Evolutionary conservation across 2,888 invertebrate species (phyloP), one percentile per base, ranked within the genome.

Genomic region (Trichopoda pennipes): DNA sequence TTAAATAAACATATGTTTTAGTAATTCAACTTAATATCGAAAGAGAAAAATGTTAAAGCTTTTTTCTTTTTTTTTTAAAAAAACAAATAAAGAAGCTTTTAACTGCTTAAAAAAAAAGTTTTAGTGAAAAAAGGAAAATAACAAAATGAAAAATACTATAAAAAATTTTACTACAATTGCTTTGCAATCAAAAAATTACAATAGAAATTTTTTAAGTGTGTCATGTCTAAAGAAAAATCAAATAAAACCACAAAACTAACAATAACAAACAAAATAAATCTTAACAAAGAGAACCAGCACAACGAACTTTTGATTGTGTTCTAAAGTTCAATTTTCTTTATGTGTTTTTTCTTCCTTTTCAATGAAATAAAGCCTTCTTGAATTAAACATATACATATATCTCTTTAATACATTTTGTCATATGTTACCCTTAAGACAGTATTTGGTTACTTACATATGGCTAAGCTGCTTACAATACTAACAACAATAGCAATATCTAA

Each of bases 361-460:
- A 16, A 10, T n/a, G 1, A 9, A 14, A 53, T 14, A 64, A 53
- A 47, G 38, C 35, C 47, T 55, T 21, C 19, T 53, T 19, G 19
- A 17, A 17, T 63, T 63, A 63, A 53, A 76, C 8, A 51, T 21
- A 49, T 6, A 3, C 2, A 56, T 23, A 66, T 14, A 47, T 16
- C 8, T 63, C 16, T 42, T 44, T 44, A 9, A 35, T 16, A 58
- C 19, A 38, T 42, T 47, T 60, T 60, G 58, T 79, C 68, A 68
- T 80, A 56, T 80, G 73, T 55, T 74, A 80, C 21, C 73, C 79
- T 68, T 44, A 72, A 78, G 70, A 72, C 78, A 64, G 23, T 56
- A 64, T 60, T 2, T 51, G 21, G 28, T 53, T 42, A 47, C n/a
- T 69, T 17, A 47, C n/a, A 61, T 17, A 23, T 44, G 49, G 47